Percentiles rank a stretch among this genome's conserved stretches.
Conservation (phyloP, 2,113 vertebrate genomes). For the Coptodon rendalli region DNA sequence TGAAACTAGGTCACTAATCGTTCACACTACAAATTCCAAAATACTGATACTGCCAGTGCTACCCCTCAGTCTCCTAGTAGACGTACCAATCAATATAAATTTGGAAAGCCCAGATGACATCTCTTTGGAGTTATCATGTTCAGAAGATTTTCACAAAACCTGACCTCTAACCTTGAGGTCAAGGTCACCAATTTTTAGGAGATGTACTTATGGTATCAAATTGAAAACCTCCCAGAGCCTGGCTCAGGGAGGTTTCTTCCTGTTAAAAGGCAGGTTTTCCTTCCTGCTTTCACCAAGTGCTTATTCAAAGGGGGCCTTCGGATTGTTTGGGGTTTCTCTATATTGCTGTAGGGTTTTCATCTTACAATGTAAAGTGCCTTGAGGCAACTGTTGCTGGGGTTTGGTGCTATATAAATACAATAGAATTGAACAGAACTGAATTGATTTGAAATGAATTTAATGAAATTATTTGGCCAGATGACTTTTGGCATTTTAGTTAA, state of each 20-base stretch:
- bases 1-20: neutral
- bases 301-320: neutral
- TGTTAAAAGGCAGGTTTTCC: neutral
- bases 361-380: neutral
- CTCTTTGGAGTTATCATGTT: neutral
- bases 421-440: neutral
- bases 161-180: neutral
- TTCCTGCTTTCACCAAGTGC: neutral
- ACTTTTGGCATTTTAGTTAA: neutral
- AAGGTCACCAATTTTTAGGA: neutral
- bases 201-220: neutral
- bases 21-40: neutral
- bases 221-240: neutral
- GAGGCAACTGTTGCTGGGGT: neutral
- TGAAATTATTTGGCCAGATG: neutral
- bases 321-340: neutral
- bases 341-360: neutral
- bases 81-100: neutral
- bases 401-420: neutral
- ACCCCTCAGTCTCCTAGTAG: neutral
- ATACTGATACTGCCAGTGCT: neutral
- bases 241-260: neutral
- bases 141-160: neutral
- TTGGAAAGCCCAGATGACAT: neutral
- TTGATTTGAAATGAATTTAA: neutral